These are phyloP conservation scores for Allophyes oxyacanthae DNA, from an alignment of 2,888 invertebrate genomes.

Conservation along the genomic window DNA sequence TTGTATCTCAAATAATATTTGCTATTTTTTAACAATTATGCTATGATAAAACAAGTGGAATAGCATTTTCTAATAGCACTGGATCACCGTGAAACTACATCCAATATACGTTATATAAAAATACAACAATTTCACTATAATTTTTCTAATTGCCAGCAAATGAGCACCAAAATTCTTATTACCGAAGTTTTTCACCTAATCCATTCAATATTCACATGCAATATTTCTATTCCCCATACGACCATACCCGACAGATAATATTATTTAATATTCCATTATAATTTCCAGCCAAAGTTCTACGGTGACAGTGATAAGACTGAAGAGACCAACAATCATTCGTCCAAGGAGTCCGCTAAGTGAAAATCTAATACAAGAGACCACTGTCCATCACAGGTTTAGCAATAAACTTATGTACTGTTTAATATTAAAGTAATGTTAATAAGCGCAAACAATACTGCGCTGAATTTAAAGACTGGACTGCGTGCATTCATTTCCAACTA, in stretches of 20 bases:
- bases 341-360: constrained; percentile 85
- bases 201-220: too few species aligned
- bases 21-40: constrained; percentile 3
- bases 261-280: constrained; percentile 30
- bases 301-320: constrained; percentile 91
- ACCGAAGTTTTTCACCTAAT: neutral
- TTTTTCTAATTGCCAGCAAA: constrained; percentile 5
- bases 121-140: neutral
- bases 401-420: constrained; percentile 42
- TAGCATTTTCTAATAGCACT: constrained; percentile 12
- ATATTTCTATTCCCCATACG: neutral
- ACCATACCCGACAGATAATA: neutral
- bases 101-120: too few species aligned
- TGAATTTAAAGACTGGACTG: constrained; percentile 40
- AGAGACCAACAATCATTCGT: constrained; percentile 88
- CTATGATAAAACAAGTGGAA: neutral
- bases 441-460: constrained; percentile 11
- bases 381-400: constrained; percentile 53
- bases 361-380: constrained; percentile 52
- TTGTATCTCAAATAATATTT: constrained; percentile 14
- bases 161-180: constrained; percentile 10
- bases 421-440: constrained; percentile 29
- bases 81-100: neutral
- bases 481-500: constrained; percentile 36
- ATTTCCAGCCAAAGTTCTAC: constrained; percentile 91